These are phyloP conservation scores for Lasiommata megera DNA, from an alignment of 2,888 invertebrate species.

Conservation along the genomic window DNA sequence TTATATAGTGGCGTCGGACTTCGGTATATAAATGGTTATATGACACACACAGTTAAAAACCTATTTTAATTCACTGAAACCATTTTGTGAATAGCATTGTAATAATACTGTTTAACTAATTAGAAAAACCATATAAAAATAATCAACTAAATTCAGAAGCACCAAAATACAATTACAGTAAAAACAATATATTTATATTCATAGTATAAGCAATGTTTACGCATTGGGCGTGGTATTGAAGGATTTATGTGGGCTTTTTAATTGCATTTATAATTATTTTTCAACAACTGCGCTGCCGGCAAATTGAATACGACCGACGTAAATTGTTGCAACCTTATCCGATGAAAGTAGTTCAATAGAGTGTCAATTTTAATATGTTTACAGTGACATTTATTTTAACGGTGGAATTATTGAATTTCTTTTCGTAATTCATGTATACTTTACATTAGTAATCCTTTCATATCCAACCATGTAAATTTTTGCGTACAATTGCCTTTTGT, in stretches of 20 bases:
- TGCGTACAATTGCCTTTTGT: too few relatives aligned
- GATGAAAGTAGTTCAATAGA: conserved; percentile 32
- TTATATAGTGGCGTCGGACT: too few relatives aligned
- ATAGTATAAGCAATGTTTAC: conserved; percentile 38
- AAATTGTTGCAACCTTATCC: conserved; percentile 60
- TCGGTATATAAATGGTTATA: too few relatives aligned
- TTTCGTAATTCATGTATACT: too few relatives aligned
- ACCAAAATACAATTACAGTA: conserved; percentile 35
- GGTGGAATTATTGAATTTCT: not conserved
- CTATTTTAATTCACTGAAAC: too few relatives aligned
- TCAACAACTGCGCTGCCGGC: conserved; percentile 64
- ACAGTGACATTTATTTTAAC: conserved; percentile 22
- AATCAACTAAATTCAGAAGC: conserved; percentile 25
- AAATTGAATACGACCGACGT: conserved; percentile 67
- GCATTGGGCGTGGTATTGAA: conserved; percentile 64
- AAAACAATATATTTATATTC: conserved; percentile 40
- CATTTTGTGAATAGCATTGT: too few relatives aligned
- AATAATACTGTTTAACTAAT: not conserved
- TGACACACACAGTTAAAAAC: too few relatives aligned
- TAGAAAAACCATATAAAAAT: not conserved
- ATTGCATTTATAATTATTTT: conserved; percentile 79
- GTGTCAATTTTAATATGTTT: conserved; percentile 30
- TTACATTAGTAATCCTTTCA: too few relatives aligned
- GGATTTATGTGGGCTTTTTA: conserved; percentile 73
- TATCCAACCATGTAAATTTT: too few relatives aligned